Percentiles rank a stretch among this genome's conserved stretches.
Conservation (phyloP, 2,797 vertebrate genomes). For the Euthynnus affinis region DNA sequence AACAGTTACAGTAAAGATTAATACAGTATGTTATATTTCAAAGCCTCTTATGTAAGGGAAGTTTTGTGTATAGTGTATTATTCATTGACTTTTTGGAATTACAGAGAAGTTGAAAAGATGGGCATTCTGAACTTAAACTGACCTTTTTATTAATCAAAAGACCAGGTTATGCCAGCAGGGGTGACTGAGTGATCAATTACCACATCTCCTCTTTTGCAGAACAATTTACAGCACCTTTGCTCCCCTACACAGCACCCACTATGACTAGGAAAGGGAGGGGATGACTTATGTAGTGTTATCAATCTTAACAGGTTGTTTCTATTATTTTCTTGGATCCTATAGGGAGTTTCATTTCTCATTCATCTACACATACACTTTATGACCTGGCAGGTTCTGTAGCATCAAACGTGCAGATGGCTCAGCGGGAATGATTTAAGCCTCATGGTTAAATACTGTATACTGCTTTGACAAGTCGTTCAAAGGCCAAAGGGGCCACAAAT, state of each 20-base stretch:
- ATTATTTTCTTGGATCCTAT: constrained; percentile 4
- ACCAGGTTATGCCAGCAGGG: constrained; percentile 30
- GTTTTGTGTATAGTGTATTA: background rate
- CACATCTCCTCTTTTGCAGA: background rate
- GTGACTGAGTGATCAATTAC: constrained; percentile 31
- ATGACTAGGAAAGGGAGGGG: background rate
- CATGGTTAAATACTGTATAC: constrained; percentile 3
- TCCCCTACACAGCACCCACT: background rate
- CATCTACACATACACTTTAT: background rate
- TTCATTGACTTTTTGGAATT: constrained; percentile 2
- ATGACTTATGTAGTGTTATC: background rate
- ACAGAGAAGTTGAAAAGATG: constrained; percentile 18
- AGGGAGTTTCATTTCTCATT: constrained; percentile 7
- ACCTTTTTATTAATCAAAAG: constrained; percentile 24
- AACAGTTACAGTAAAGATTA: constrained; percentile 14
- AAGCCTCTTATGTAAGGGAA: constrained; percentile 7
- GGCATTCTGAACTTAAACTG: constrained; percentile 23
- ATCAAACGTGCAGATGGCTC: constrained; percentile 8
- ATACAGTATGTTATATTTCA: constrained; percentile 24
- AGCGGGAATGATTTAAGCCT: constrained; percentile 8
- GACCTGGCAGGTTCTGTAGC: background rate
- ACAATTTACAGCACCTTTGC: background rate
- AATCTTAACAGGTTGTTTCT: background rate
- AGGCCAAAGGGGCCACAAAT: constrained; percentile 9
- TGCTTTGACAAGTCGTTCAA: constrained; percentile 17